Percentiles rank a stretch among this genome's conserved stretches.
These are phyloP conservation scores for Melipona bicolor DNA, from an alignment of 2,888 invertebrate genomes.

Conservation along the genomic window DNA sequence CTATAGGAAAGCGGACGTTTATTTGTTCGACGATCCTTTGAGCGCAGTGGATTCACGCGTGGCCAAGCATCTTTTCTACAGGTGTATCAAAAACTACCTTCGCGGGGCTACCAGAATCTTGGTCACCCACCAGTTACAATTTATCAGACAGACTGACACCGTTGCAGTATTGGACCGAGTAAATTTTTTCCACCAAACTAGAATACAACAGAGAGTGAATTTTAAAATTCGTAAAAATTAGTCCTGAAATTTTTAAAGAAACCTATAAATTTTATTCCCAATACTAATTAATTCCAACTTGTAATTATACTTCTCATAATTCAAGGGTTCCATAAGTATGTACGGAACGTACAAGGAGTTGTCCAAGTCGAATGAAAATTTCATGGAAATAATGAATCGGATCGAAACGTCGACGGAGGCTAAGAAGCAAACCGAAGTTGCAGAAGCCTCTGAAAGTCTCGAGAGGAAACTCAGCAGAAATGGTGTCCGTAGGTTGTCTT, in stretches of 20 bases:
- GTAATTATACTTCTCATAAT: background rate
- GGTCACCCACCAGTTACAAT: conserved; percentile 90
- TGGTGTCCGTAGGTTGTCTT: conserved; percentile 9
- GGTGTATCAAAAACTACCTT: conserved; percentile 88
- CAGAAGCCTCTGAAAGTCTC: background rate
- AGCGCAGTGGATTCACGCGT: conserved; percentile 93
- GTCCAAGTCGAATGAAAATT: conserved; percentile 28
- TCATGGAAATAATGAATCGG: conserved; percentile 39
- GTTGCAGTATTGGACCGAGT: conserved; percentile 83
- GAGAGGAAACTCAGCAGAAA: conserved; percentile 1
- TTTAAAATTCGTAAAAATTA: background rate
- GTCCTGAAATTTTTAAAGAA: background rate
- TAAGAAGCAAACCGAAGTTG: background rate
- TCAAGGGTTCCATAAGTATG: conserved; percentile 60
- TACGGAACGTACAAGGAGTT: conserved; percentile 54
- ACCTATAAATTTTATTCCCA: too few relatives aligned
- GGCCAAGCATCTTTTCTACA: conserved; percentile 90
- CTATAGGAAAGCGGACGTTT: conserved; percentile 91
- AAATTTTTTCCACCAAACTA: conserved; percentile 49
- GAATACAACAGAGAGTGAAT: background rate
- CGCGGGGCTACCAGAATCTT: conserved; percentile 86
- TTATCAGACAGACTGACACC: conserved; percentile 85
- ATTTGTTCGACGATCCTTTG: conserved; percentile 92
- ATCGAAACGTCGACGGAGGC: conserved; percentile 28
- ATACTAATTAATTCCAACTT: background rate